These are phyloP conservation scores for Cettia cetti DNA, from an alignment of 2,113 vertebrate genomes.

Conservation along the genomic window DNA sequence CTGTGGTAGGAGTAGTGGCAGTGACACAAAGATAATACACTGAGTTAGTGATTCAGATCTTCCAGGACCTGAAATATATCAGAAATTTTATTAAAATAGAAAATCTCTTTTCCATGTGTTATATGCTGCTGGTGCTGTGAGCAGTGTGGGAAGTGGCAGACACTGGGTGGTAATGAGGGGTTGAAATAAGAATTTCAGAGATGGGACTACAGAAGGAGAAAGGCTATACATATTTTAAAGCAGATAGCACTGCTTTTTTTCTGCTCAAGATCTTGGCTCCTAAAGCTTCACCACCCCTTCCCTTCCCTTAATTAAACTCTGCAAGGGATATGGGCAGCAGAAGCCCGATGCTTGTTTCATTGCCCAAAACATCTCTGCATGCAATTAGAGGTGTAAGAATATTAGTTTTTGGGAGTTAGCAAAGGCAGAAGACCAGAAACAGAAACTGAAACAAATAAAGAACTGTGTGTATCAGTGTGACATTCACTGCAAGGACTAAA, in stretches of 20 bases:
- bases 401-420: not conserved
- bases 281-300: not conserved
- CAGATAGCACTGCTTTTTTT: not conserved
- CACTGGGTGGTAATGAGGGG: not conserved
- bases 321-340: not conserved
- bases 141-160: conserved; percentile 43
- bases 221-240: not conserved
- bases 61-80: not conserved
- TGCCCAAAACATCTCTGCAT: not conserved
- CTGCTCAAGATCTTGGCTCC: not conserved
- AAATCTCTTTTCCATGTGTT: not conserved
- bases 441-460: not conserved
- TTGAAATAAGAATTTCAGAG: not conserved
- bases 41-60: not conserved
- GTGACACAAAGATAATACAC: not conserved
- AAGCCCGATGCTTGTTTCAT: not conserved
- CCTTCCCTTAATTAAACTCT: not conserved
- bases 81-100: not conserved
- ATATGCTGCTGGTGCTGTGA: not conserved
- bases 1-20: not conserved
- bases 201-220: not conserved
- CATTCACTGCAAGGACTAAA: not conserved
- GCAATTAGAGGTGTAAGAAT: not conserved
- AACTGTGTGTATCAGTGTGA: not conserved
- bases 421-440: not conserved